These are phyloP conservation scores for Siphamia tubifer DNA, from an alignment of 2,113 vertebrate species.

Conservation along the genomic window DNA sequence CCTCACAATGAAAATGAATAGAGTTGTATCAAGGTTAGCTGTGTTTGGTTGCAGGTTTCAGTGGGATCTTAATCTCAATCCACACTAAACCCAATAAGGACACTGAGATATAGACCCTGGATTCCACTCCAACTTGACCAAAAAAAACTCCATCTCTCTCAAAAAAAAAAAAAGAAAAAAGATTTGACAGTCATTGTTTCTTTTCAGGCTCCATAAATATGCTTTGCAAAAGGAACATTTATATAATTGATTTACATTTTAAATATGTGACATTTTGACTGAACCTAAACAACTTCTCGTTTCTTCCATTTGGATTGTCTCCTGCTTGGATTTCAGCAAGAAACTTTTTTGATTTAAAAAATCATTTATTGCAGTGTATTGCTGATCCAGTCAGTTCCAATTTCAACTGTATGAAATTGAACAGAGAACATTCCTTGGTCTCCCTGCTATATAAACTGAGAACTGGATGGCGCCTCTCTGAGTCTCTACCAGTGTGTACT, in stretches of 20 bases:
- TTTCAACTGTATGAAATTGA: slow-evolving; percentile 67
- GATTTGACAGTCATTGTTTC: not conserved
- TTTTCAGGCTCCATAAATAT: not conserved
- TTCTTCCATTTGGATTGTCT: not conserved
- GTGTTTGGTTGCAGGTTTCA: too few species aligned
- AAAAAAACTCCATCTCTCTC: too few species aligned
- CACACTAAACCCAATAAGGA: too few species aligned
- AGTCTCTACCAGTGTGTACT: slow-evolving; percentile 29
- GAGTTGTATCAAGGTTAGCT: too few species aligned
- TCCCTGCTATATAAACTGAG: slow-evolving; percentile 56
- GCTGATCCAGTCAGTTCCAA: slow-evolving; percentile 55
- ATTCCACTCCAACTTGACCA: too few species aligned
- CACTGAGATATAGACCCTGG: too few species aligned
- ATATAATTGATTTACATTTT: not conserved
- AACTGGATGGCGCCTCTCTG: slow-evolving; percentile 53
- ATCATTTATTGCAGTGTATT: slow-evolving; percentile 39
- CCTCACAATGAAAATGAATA: too few species aligned
- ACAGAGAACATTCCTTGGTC: slow-evolving; percentile 70
- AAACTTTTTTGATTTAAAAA: not conserved
- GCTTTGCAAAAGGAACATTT: not conserved
- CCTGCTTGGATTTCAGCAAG: not conserved
- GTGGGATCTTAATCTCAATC: too few species aligned
- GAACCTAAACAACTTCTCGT: not conserved
- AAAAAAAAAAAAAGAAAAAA: slow-evolving; percentile 4
- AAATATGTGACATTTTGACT: slow-evolving; percentile 22